These are phyloP conservation scores for Labrus mixtus DNA, from an alignment of 2,113 vertebrate genomes.

Conservation along the genomic window DNA sequence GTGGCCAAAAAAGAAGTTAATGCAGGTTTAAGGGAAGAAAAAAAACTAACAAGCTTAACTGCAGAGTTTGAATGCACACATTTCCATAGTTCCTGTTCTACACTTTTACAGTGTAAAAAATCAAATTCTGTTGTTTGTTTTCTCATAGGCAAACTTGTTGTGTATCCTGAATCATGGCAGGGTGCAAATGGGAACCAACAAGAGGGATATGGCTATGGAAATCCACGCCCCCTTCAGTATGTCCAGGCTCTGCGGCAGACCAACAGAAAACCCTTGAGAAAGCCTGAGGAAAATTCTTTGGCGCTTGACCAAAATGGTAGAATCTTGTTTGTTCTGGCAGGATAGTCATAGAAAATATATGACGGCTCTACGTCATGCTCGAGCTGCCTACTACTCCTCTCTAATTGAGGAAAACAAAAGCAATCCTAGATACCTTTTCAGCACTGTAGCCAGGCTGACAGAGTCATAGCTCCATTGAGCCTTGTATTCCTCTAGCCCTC, in stretches of 20 bases:
- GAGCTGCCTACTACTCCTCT: no score
- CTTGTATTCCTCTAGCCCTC: no score
- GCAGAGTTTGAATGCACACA: neutral
- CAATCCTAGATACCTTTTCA: no score
- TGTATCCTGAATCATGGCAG: neutral
- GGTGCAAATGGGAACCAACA: neutral
- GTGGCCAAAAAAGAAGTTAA: neutral
- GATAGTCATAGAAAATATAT: no score
- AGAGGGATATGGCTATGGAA: neutral
- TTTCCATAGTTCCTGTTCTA: neutral
- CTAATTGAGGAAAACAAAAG: no score
- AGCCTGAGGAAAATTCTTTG: rapidly evolving
- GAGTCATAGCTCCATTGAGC: no score
- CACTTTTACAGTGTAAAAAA: no score
- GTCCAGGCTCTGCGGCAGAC: neutral
- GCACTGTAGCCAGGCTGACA: no score
- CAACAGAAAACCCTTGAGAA: neutral
- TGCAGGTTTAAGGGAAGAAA: neutral
- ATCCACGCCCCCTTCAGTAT: slow-evolving; percentile 13
- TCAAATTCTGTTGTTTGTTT: neutral
- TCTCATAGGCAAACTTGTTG: neutral
- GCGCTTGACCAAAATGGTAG: no score
- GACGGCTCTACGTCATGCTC: no score
- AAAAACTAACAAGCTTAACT: neutral
- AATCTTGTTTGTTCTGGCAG: no score